Base-by-base conservation (phyloP, 2,888 invertebrate genomes). In the Listrodromus nycthemerus region DNA sequence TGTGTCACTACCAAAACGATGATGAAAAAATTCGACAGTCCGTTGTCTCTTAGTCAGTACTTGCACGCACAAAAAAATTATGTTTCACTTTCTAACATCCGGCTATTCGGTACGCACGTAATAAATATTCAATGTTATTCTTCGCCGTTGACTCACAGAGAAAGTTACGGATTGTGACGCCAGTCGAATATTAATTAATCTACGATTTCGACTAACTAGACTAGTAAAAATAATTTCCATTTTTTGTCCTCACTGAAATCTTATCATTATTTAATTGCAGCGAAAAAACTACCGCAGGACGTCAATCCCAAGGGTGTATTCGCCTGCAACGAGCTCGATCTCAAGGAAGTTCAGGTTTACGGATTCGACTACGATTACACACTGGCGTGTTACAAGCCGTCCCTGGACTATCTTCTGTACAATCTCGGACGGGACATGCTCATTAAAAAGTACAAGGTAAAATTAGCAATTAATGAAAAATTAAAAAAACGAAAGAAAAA, bases 351-450 rank as follows among this genome's bases (percentile, higher is more conserved):
- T 55, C 96, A 97, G 90, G 98, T 99, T 0, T 99, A 98, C 94
- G 98, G 99, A 58, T 99, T 99, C 94, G 99, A 99, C 94, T 99
- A 99, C 94, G 99, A 99, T 93, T 99, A 99, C 93, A 99, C 99
- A 0, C 93, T 99, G 89, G 99, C 99, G 0, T 97, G 98, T 89
- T 99, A 99, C 93, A 98, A 98, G 91, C 97, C 97, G 10, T 95
- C 97, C 24, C 94, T 99, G 92, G 98, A 99, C 92, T 96, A 96
- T 92, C 95, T 99, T 66, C 95, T 99, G 21, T 99, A 99, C 93
- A 97, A 98, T 92, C 95, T 99, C 85, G 99, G 98, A 0, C 95
- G 97, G 87, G 97, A 98, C 90, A 96, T 96, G 92, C 95, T 99
- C 1, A 96, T 99, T 86, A 96, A 97, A 91, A 97, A 97, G 91